Percentiles rank a stretch among this genome's conserved stretches.
phyloP scores from a whole-genome alignment of 2,888 invertebrate genomes.

The Meiosimyza platycephala region DNA sequence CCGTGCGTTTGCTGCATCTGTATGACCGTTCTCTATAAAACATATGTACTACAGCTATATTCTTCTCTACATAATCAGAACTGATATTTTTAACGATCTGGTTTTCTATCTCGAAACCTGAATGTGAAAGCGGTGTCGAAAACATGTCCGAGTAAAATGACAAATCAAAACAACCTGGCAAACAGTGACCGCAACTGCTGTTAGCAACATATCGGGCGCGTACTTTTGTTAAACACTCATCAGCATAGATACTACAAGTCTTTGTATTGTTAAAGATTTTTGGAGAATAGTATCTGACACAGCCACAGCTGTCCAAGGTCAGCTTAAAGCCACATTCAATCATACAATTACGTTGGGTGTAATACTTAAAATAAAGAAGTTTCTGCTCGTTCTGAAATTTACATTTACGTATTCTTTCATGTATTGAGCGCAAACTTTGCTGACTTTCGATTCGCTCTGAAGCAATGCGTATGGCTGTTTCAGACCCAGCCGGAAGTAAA shows the following conservation, averaged over 20 bases:
- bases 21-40: conserved; percentile 80
- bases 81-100: conserved; percentile 45
- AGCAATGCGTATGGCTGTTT: conserved; percentile 58
- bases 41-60: conserved; percentile 79
- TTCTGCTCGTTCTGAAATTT: conserved; percentile 78
- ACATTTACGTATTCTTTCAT: conserved; percentile 70
- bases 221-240: conserved; percentile 68
- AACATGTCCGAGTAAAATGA: conserved; percentile 74
- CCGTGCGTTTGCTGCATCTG: conserved; percentile 78
- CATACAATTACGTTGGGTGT: conserved; percentile 81
- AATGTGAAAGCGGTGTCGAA: conserved; percentile 69
- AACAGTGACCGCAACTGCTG: conserved; percentile 69
- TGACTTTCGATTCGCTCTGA: conserved; percentile 56
- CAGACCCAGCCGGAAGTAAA: conserved; percentile 54
- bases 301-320: conserved; percentile 67
- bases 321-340: conserved; percentile 83
- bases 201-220: conserved; percentile 58
- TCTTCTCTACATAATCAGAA: conserved; percentile 64
- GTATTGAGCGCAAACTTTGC: conserved; percentile 49
- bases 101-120: conserved; percentile 51
- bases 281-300: conserved; percentile 63
- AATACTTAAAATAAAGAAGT: conserved; percentile 75
- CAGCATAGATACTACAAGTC: conserved; percentile 78
- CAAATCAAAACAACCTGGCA: conserved; percentile 79
- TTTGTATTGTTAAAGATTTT: conserved; percentile 74